These are phyloP conservation scores for Polietes domitor DNA, from an alignment of 2,888 invertebrate species.

Conservation along the genomic window DNA sequence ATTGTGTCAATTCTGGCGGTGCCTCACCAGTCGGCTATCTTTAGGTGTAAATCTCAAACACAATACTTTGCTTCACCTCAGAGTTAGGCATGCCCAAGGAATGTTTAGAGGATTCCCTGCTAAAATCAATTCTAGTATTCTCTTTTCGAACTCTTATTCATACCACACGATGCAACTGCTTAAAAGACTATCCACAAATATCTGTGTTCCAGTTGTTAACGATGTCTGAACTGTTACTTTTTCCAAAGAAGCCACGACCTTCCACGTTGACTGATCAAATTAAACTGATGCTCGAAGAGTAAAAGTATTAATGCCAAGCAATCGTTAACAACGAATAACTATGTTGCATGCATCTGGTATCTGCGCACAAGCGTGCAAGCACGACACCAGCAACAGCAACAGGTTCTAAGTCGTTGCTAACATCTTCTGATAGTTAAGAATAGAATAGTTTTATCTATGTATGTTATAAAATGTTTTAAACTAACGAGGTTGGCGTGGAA, in stretches of 20 bases:
- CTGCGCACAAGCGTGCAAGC: constrained; percentile 37
- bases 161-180: not conserved
- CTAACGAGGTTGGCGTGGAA: too few species aligned
- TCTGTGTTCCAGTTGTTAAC: not conserved
- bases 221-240: not conserved
- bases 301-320: constrained; percentile 57
- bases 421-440: constrained; percentile 31
- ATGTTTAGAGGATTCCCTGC: too few species aligned
- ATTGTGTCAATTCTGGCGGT: too few species aligned
- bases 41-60: too few species aligned
- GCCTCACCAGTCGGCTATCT: too few species aligned
- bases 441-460: constrained; percentile 11
- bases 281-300: constrained; percentile 71
- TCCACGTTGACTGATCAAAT: constrained; percentile 75
- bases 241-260: constrained; percentile 70
- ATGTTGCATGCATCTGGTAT: constrained; percentile 15
- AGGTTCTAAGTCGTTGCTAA: constrained; percentile 57
- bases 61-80: too few species aligned
- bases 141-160: not conserved
- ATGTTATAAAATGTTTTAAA: not conserved
- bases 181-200: not conserved
- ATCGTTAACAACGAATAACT: not conserved
- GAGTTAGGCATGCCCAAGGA: too few species aligned
- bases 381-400: constrained; percentile 54
- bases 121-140: not conserved